Percentiles rank a stretch among this genome's conserved stretches.
phyloP scores from a whole-genome alignment of 2,888 invertebrate species.

The Timema cristinae region DNA sequence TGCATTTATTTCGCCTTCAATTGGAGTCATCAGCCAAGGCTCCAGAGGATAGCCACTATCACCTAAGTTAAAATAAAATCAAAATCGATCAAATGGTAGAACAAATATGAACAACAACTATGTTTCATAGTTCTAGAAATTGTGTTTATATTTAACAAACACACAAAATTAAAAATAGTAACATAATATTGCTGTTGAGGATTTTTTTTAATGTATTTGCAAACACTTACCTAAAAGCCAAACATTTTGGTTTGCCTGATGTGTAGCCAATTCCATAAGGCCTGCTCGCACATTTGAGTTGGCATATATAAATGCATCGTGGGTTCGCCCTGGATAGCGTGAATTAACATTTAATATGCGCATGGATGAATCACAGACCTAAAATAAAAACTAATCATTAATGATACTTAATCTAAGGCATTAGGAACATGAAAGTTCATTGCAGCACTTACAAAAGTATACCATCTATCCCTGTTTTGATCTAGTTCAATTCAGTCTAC shows the following conservation, averaged over 20 bases:
- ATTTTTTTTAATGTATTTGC: no score
- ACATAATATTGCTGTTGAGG: no score
- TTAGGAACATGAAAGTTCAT: no score
- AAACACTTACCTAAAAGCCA: slow-evolving; percentile 20
- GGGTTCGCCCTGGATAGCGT: slow-evolving; percentile 30
- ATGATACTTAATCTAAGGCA: no score
- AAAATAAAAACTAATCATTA: slow-evolving; percentile 1
- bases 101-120: neutral
- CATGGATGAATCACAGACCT: slow-evolving; percentile 28
- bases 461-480: no score
- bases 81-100: no score
- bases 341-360: slow-evolving; percentile 29
- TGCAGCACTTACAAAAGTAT: no score
- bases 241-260: neutral
- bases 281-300: slow-evolving; percentile 17
- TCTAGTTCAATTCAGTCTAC: no score
- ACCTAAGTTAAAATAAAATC: neutral
- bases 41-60: slow-evolving; percentile 4
- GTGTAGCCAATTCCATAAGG: no score
- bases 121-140: no score
- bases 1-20: slow-evolving; percentile 3
- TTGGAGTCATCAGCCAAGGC: slow-evolving; percentile 12
- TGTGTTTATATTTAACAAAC: no score
- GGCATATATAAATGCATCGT: slow-evolving; percentile 29
- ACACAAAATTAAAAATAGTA: no score